phyloP scores from a whole-genome alignment of 2,797 vertebrate genomes.

The Chloroceryle amazona region DNA sequence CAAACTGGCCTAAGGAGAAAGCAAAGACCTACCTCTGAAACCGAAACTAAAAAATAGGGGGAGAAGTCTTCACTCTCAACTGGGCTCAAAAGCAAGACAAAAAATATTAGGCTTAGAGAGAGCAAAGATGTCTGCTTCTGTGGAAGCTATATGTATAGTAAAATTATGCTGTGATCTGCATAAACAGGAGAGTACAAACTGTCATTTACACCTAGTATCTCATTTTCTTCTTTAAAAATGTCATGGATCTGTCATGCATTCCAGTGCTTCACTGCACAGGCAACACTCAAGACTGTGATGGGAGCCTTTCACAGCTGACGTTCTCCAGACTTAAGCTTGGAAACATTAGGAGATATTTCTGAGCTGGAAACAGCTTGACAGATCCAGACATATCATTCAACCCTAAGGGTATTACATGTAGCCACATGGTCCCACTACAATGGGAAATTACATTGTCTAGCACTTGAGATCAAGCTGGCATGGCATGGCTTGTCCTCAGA shows the following conservation, averaged over 20 bases:
- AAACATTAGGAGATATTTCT: neutral
- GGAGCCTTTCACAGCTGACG: constrained; percentile 23
- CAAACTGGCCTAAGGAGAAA: neutral
- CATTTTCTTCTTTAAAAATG: neutral
- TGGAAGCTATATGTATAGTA: constrained; percentile 5
- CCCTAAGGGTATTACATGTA: neutral
- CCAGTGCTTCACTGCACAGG: neutral
- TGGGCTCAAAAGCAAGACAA: neutral
- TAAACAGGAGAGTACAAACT: constrained; percentile 1
- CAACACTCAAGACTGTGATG: neutral
- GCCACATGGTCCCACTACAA: neutral
- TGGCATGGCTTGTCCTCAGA: neutral
- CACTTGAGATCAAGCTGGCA: neutral
- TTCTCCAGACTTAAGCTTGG: constrained; percentile 17
- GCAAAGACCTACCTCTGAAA: neutral
- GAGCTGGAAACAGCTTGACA: neutral
- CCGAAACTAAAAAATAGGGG: neutral
- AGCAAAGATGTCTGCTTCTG: neutral
- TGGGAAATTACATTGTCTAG: neutral
- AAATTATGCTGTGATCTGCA: constrained; percentile 1
- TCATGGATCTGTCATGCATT: neutral
- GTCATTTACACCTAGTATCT: neutral
- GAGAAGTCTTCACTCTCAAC: neutral
- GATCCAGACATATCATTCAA: neutral
- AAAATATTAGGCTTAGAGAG: neutral